Evolutionary conservation across 2,113 vertebrate genomes (phyloP).

Genomic region (Geothlypis trichas): DNA sequence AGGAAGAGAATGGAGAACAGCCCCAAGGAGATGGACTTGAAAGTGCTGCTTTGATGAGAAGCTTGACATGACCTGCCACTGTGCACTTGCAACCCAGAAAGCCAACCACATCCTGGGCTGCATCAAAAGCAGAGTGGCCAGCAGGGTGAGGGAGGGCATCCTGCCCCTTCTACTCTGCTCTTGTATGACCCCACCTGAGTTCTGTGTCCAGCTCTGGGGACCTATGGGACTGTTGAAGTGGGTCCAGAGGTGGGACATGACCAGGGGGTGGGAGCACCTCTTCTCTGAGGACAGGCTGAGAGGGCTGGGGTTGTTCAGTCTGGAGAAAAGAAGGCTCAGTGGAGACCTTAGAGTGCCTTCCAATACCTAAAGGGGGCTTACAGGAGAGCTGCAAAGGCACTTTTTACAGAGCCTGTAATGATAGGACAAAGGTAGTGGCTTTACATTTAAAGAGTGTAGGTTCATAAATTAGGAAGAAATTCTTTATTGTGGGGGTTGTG

Average conservation of each 20-base stretch:
- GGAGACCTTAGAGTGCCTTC: not conserved
- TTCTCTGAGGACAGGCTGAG: not conserved
- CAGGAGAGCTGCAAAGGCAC: not conserved
- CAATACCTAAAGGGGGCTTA: not conserved
- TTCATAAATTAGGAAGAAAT: not conserved
- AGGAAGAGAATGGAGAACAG: not conserved
- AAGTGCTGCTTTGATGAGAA: not conserved
- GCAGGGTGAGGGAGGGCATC: fast-evolving
- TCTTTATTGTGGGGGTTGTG: not conserved
- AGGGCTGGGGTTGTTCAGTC: not conserved
- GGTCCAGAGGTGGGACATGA: not conserved
- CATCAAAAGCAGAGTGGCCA: not conserved
- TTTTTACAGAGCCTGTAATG: not conserved
- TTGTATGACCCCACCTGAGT: not conserved
- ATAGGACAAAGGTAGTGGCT: not conserved
- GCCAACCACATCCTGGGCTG: not conserved
- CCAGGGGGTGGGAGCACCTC: not conserved
- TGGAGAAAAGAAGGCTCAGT: not conserved
- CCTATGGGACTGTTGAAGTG: not conserved
- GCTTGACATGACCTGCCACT: not conserved
- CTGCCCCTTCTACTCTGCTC: not conserved
- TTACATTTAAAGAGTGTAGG: not conserved
- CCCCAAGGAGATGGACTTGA: not conserved
- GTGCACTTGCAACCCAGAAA: not conserved
- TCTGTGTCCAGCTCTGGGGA: not conserved